A percentile compares a stretch with the other conserved stretches of the same genome.
These are phyloP conservation scores for Girardia tigrina DNA, from an alignment of 2,888 invertebrate species.

Conservation along the genomic window DNA sequence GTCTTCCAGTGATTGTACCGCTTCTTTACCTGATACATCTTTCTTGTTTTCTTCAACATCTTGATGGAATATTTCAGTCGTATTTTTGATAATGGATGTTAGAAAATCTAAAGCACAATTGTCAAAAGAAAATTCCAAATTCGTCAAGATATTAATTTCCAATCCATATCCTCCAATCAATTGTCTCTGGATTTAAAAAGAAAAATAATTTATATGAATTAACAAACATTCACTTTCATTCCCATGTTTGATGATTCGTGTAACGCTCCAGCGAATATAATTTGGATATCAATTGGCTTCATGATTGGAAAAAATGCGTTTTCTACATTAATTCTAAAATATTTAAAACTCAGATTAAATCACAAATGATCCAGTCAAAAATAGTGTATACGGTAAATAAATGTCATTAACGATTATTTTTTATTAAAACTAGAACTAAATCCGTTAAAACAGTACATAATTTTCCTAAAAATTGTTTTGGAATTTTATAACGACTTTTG, in stretches of 20 bases:
- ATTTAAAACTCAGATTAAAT: no score
- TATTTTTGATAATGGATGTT: background rate
- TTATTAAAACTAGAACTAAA: no score
- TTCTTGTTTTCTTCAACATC: background rate
- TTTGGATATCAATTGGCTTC: conserved; percentile 9
- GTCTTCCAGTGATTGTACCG: background rate
- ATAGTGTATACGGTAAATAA: no score
- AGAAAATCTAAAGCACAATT: conserved; percentile 17
- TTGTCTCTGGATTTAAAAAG: background rate
- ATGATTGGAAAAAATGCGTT: background rate
- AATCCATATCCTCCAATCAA: background rate
- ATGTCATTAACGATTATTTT: no score
- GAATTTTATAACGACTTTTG: no score
- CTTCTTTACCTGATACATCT: background rate
- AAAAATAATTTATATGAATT: background rate
- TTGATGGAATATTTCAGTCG: background rate
- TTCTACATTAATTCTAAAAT: background rate
- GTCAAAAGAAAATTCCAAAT: background rate
- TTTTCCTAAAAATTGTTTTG: no score
- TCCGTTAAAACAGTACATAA: no score
- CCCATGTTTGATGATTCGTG: background rate
- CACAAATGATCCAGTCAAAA: no score
- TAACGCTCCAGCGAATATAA: background rate
- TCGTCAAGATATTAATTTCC: background rate
- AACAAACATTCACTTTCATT: background rate